phyloP scores from a whole-genome alignment of 30 jellyfish, hydroid and myxozoan genomes.

The Rhopilema esculentum region DNA sequence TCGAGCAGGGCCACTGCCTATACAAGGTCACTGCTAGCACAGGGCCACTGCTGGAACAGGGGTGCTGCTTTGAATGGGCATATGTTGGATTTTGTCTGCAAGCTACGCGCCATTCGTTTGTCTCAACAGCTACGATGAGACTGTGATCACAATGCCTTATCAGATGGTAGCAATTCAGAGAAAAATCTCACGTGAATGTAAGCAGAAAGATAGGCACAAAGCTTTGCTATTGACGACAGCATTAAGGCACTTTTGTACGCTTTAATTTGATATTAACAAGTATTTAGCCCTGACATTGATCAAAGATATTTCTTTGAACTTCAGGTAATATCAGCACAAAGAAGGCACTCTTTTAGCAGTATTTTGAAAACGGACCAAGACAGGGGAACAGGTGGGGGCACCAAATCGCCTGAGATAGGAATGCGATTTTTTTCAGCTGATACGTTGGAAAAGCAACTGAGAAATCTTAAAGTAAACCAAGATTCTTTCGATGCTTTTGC shows the following conservation, averaged over 20 bases:
- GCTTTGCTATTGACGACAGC: not conserved
- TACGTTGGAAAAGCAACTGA: not conserved
- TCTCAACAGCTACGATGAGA: too few species aligned
- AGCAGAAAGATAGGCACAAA: not conserved
- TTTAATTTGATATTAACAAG: not conserved
- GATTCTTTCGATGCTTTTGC: not conserved
- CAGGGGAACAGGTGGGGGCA: not conserved
- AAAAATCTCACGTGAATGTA: too few species aligned
- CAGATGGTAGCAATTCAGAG: too few species aligned
- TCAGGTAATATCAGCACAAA: not conserved
- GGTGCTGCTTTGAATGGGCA: too few species aligned
- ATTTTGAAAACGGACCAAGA: not conserved
- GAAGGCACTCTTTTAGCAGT: not conserved
- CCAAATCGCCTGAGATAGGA: not conserved
- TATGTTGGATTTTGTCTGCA: too few species aligned
- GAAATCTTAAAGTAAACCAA: not conserved
- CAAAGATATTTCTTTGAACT: not conserved
- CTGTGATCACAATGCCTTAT: too few species aligned
- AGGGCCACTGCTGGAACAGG: too few species aligned
- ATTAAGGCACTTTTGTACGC: not conserved
- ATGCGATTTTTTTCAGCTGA: not conserved
- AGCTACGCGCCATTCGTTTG: too few species aligned
- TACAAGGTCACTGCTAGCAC: too few species aligned
- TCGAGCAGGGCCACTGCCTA: too few species aligned
- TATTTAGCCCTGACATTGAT: not conserved